Base-by-base conservation (phyloP, 2,888 invertebrate species). In the Caenorhabditis imperialis region DNA sequence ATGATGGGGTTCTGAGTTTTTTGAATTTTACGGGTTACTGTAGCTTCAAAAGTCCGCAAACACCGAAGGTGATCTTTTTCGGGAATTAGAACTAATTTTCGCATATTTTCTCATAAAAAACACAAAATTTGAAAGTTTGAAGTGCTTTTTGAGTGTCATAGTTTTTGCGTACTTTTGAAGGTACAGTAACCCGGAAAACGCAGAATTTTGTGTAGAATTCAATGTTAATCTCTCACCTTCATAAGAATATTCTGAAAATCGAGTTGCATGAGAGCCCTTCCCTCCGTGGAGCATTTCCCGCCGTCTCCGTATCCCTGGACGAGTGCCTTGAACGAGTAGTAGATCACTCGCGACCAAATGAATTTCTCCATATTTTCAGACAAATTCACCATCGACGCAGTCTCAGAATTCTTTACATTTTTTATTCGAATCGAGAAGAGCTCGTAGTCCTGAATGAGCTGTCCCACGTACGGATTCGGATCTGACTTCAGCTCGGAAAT, bases 231-330 rank as follows among this genome's bases (percentile, higher is more conserved):
- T 10, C 16, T 40, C n/a, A 76, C 76, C 67, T 96, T 95, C 22
- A 94, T 92, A 80, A 95, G 92, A 75, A 97, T 92, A 88, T 98
- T 97, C 7, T 95, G 94, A 87, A 95, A 97, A 90, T 99, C 99
- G 22, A 99, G 90, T 88, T 97, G 97, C 98, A 99, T 99, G 10
- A 99, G 89, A 0, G 96, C 98, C 38, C 99, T 90, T 0, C 99
- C 99, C 23, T 95, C 97, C 82, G 95, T 95, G 0, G 95, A 93
- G 89, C 99, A 99, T 88, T 95, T 96, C 75, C 93, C 81, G 16
- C 80, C 94, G 85, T 92, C 93, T 0, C 95, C 93, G 90, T 93
- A 96, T 7, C 87, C 97, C 90, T 98, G 97, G 0, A 98, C 96
- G 76, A 98, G 90, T 30, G 94, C 92, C 88, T 94, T 93, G 5